These are phyloP conservation scores for Cyprinella venusta DNA, from an alignment of 2,797 vertebrate genomes.

Conservation along the genomic window DNA sequence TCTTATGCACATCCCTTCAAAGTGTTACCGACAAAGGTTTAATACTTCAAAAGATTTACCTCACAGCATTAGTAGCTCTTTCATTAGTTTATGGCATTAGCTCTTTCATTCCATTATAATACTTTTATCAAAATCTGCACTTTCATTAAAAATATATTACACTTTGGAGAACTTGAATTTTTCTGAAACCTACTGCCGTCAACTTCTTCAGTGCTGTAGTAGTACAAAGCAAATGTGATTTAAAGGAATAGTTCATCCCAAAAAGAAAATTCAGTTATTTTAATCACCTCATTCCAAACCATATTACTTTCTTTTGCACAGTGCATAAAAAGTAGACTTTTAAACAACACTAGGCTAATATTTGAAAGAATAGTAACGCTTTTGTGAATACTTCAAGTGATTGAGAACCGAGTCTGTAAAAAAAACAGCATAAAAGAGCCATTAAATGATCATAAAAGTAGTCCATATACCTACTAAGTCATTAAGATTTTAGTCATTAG, in stretches of 20 bases:
- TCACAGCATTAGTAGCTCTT: too few species aligned
- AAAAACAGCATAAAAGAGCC: background rate
- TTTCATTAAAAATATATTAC: background rate
- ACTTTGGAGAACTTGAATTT: slow-evolving; percentile 1
- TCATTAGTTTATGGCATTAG: too few species aligned
- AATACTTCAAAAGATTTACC: background rate
- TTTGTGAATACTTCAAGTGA: background rate
- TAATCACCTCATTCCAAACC: background rate
- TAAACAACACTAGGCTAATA: background rate
- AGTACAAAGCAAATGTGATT: background rate
- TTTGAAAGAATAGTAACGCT: background rate
- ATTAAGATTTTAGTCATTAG: background rate
- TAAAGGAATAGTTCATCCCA: background rate
- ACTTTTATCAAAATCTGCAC: background rate
- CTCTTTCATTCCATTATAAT: background rate
- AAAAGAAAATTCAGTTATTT: slow-evolving; percentile 6
- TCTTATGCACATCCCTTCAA: too few species aligned
- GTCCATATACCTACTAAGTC: background rate
- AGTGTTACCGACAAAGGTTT: background rate
- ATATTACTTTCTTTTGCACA: background rate
- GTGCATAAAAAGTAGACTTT: background rate
- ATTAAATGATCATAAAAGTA: slow-evolving; percentile 5
- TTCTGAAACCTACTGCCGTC: background rate
- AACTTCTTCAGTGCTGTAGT: background rate
- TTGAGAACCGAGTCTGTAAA: background rate